Evolutionary conservation across 2,797 vertebrate genomes (phyloP), one percentile per base, ranked within the genome.

Genomic region (Mormyrops attenuatus): DNA sequence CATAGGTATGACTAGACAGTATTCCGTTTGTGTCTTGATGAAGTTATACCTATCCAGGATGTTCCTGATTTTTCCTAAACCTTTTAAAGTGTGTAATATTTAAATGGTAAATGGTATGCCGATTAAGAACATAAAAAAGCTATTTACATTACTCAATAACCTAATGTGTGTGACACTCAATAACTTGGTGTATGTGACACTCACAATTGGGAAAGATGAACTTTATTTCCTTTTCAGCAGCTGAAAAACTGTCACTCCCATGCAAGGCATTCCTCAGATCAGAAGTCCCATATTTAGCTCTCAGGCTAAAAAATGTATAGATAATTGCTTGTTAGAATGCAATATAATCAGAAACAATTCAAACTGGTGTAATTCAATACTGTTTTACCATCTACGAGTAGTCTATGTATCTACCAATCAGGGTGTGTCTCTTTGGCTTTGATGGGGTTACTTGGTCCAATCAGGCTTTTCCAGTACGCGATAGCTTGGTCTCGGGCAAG

Each of bases 151-250:
- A 80, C 38, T 38, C 73, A 80, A 5, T 44, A 80, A 13, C 63
- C 63, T 69, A 69, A 63, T 26, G 30, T 8, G 11, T 69, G 13
- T 34, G 41, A 49, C 80, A 44, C 9, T 41, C 26, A 47, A 4
- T 34, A 87, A 7, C 88, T 88, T 26, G 22, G 3, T 13, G 63
- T 80, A 13, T 88, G 20, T 77, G 13, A 8, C 38, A 94, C 94
- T 94, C 95, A 99, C 98, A 95, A 93, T 96, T 95, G 92, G 98
- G 97, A 93, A 99, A 99, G 93, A 99, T 96, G 92, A 98, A 99
- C 90, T 94, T 95, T 91, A 99, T 97, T 94, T 99, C 99, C 80
- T 94, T 96, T 93, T 97, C 97, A 60, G 98, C 97, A 55, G 95
- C 94, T 53, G 93, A 93, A 92, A 96, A 95, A 26, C 94, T 97